Conservation (phyloP, 2,797 vertebrate species). For the Melanotaenia maccullochi region DNA sequence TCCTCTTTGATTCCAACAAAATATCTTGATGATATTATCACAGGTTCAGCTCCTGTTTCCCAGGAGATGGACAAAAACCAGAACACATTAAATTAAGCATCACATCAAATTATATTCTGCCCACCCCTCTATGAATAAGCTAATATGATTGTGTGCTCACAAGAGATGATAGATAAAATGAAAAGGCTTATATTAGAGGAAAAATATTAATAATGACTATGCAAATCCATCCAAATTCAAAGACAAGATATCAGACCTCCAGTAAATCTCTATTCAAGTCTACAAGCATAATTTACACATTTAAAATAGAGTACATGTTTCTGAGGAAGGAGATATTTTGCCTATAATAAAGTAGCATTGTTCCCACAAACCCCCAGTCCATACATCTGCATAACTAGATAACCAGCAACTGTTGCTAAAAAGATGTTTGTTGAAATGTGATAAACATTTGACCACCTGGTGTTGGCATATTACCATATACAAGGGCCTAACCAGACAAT, state of each 20-base stretch:
- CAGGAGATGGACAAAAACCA: constrained; percentile 36
- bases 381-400: constrained; percentile 9
- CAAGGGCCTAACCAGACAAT: neutral
- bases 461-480: constrained; percentile 10
- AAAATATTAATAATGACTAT: constrained; percentile 1
- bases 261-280: neutral
- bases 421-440: constrained; percentile 17
- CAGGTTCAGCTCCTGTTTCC: constrained; percentile 49
- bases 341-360: constrained; percentile 1
- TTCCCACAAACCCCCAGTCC: constrained; percentile 22
- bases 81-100: constrained; percentile 52
- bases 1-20: constrained; percentile 54
- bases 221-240: constrained; percentile 14
- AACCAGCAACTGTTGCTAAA: constrained; percentile 16
- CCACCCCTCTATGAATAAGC: constrained; percentile 22
- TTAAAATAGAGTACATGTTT: neutral
- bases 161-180: constrained; percentile 12
- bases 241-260: neutral
- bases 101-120: constrained; percentile 39
- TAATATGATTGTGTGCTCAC: constrained; percentile 29
- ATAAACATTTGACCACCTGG: constrained; percentile 20
- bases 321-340: neutral
- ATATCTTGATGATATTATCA: constrained; percentile 54
- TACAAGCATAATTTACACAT: constrained; percentile 10
- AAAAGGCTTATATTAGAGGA: constrained; percentile 4